Conservation (phyloP, 2,797 vertebrate species). For the Bryconaethiops microstoma region DNA sequence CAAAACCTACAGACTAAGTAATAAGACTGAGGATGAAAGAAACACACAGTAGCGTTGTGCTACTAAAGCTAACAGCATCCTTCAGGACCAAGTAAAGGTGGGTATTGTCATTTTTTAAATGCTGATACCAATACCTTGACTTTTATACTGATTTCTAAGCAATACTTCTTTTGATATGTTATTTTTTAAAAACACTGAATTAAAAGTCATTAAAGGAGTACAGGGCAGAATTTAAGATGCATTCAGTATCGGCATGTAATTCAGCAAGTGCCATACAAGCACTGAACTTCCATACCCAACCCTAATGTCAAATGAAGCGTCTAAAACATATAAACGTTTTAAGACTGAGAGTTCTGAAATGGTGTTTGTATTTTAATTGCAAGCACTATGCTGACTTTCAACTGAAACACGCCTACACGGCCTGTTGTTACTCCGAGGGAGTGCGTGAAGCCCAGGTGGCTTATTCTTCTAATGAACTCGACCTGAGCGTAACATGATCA, state of each 20-base stretch:
- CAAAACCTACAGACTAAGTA: neutral
- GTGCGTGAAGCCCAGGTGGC: slow-evolving; percentile 74
- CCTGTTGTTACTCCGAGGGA: slow-evolving; percentile 25
- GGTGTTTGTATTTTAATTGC: neutral
- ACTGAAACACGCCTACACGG: slow-evolving; percentile 9
- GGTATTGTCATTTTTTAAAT: no score
- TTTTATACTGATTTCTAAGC: no score
- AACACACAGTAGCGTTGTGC: neutral
- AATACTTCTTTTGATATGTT: no score
- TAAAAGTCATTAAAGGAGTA: no score
- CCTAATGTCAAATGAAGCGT: neutral
- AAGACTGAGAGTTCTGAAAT: no score
- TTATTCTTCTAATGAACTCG: slow-evolving; percentile 74
- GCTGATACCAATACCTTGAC: no score
- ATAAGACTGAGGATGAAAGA: neutral
- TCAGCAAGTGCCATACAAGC: neutral
- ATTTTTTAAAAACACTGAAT: no score
- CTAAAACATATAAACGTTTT: no score
- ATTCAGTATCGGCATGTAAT: no score
- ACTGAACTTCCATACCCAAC: neutral
- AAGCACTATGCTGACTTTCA: neutral
- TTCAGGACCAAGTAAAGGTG: neutral
- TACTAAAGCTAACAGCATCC: neutral
- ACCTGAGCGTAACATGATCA: slow-evolving; percentile 73
- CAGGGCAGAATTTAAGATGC: no score